phyloP scores from a whole-genome alignment of 2,888 invertebrate species.

The Chrysomela aeneicollis region DNA sequence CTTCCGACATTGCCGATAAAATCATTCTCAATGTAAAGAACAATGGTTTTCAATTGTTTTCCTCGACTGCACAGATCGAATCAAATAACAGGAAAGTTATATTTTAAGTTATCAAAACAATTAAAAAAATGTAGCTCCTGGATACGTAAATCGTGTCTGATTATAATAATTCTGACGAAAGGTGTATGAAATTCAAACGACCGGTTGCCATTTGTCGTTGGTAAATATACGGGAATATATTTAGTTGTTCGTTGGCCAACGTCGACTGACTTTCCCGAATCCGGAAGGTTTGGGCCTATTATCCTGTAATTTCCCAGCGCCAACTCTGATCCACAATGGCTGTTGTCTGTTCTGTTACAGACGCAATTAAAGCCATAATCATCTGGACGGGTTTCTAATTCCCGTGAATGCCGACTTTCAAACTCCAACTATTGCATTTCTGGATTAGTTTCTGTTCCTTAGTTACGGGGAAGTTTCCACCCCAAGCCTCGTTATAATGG shows the following conservation, averaged over 20 bases:
- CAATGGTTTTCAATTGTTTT: no score
- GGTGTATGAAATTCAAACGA: conserved; percentile 6
- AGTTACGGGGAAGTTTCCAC: conserved; percentile 16
- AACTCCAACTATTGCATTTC: conserved; percentile 43
- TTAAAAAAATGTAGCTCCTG: no score
- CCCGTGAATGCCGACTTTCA: conserved; percentile 40
- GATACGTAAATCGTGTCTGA: background rate
- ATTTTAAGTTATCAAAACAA: no score
- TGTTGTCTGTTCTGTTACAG: conserved; percentile 52
- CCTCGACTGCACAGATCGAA: no score
- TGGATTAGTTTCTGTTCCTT: conserved; percentile 35
- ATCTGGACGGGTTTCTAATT: conserved; percentile 47
- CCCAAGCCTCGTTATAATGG: background rate
- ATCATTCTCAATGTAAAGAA: no score
- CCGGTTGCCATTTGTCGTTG: conserved; percentile 13
- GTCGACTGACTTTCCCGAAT: conserved; percentile 17
- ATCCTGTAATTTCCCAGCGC: conserved; percentile 51
- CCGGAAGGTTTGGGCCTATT: conserved; percentile 50
- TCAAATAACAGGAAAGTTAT: no score
- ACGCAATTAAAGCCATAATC: conserved; percentile 55
- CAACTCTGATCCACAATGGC: conserved; percentile 54
- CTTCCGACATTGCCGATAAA: no score
- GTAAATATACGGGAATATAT: conserved; percentile 21
- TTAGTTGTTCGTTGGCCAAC: conserved; percentile 8
- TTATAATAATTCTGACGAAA: background rate